A percentile compares a stretch with the other conserved stretches of the same genome.
phyloP scores from a whole-genome alignment of 2,113 vertebrate genomes.

The Crocuta crocuta region DNA sequence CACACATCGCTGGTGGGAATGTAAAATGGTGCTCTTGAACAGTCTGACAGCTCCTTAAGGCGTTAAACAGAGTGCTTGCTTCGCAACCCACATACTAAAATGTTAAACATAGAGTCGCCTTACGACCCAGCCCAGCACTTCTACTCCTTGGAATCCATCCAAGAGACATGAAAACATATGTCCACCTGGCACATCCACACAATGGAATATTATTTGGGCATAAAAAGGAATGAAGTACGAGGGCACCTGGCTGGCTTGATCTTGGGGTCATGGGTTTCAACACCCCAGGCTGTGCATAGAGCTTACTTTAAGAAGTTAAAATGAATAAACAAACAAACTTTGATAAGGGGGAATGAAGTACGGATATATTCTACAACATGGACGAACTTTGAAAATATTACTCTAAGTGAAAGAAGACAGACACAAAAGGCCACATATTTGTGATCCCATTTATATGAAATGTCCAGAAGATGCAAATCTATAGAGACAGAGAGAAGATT shows the following conservation, averaged over 20 bases:
- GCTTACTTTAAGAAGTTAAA: neutral
- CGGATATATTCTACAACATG: neutral
- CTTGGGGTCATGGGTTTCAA: neutral
- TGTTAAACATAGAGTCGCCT: neutral
- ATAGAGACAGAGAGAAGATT: neutral
- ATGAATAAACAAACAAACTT: neutral
- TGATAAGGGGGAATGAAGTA: neutral
- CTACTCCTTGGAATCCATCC: neutral
- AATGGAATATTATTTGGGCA: neutral
- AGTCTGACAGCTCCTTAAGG: neutral
- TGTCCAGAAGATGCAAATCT: neutral
- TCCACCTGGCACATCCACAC: neutral
- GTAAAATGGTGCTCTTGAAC: slow-evolving; percentile 9
- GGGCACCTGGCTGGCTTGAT: neutral
- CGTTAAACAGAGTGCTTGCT: neutral
- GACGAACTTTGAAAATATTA: neutral
- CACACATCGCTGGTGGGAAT: neutral
- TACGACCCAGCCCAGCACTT: neutral
- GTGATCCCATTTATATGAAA: neutral
- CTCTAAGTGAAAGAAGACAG: neutral
- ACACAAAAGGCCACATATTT: neutral
- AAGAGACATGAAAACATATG: neutral
- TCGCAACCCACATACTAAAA: neutral
- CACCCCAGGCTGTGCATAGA: neutral
- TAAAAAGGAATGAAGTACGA: neutral